Evolutionary conservation across 2,797 vertebrate species (phyloP), one percentile per base, ranked within the genome.

Genomic region (Chloroceryle amazona): DNA sequence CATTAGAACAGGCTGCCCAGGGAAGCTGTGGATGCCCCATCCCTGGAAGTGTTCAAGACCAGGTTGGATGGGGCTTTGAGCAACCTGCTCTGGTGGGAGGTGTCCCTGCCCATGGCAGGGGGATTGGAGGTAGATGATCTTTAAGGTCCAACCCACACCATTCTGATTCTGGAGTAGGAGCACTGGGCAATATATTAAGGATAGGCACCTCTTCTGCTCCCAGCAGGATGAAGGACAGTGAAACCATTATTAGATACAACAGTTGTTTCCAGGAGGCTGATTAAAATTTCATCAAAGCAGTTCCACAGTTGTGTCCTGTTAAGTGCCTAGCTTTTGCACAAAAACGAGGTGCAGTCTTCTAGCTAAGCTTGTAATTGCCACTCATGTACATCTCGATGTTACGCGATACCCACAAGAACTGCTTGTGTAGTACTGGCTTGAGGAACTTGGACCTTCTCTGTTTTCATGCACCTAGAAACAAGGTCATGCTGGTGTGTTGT

Each of bases 241-340:
- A 73, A 80, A 63, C 6, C 12, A 60, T 0, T 52, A 4, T 25
- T 66, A 39, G 6, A 1, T 37, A 17, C 11, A 28, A 10, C 21
- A 31, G 42, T 31, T 44, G 26, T 55, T 94, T 76, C 42, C 37
- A 22, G 80, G 42, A 80, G 42, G 28, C 25, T 8, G 9, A 0
- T 51, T 82, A 13, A 76, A 85, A 70, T 33, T 62, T 78, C 6
- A 18, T 87, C 23, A 28, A 62, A 82, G 23, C 29, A 28, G 22
- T 61, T 91, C 16, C n/a, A 15, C 39, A 85, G 51, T 63, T 49
- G 3, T 26, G 10, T 60, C 26, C 44, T 52, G 37, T 72, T 85
- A 46, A 54, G 55, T 78, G 26, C 3, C 10, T n/a, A 31, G 9
- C 17, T 79, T 67, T 33, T 76, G 47, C 35, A 51, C 44, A 72